A percentile compares a stretch with the other conserved stretches of the same genome.
Conservation (phyloP, 2,113 vertebrate genomes). For the Acrocephalus kingi region DNA sequence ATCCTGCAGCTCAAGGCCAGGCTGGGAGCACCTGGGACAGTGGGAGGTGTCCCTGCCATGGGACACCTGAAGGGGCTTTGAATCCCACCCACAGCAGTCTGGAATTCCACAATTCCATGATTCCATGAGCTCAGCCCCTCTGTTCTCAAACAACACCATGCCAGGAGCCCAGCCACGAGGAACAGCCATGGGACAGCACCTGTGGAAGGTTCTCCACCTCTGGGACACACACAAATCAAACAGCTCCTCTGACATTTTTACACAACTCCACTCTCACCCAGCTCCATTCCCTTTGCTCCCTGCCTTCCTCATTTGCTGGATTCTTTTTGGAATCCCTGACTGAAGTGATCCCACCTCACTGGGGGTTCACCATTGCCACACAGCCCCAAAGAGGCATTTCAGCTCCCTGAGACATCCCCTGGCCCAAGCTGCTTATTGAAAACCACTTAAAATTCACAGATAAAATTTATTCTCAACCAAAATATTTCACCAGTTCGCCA, state of each 20-base stretch:
- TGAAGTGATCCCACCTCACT: background rate
- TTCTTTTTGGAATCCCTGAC: background rate
- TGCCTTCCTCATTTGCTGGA: fast-evolving
- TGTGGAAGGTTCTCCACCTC: background rate
- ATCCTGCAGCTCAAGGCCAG: background rate
- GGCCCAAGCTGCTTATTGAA: background rate
- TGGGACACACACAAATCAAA: background rate
- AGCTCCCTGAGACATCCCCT: background rate
- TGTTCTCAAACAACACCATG: fast-evolving
- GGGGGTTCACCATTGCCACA: background rate
- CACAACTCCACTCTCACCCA: background rate
- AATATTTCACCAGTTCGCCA: background rate
- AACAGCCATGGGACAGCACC: background rate
- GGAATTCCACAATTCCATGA: background rate
- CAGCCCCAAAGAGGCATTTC: background rate
- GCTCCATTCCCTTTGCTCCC: background rate
- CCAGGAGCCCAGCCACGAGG: background rate
- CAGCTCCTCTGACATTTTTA: background rate
- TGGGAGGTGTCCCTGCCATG: background rate
- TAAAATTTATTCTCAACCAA: background rate
- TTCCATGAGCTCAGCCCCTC: background rate
- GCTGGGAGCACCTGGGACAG: background rate
- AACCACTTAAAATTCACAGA: background rate
- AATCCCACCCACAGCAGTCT: background rate
- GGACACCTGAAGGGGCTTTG: no score